Percentiles rank a stretch among this genome's conserved stretches.
phyloP scores from a whole-genome alignment of 2,797 vertebrate species.

The Trachurus trachurus region DNA sequence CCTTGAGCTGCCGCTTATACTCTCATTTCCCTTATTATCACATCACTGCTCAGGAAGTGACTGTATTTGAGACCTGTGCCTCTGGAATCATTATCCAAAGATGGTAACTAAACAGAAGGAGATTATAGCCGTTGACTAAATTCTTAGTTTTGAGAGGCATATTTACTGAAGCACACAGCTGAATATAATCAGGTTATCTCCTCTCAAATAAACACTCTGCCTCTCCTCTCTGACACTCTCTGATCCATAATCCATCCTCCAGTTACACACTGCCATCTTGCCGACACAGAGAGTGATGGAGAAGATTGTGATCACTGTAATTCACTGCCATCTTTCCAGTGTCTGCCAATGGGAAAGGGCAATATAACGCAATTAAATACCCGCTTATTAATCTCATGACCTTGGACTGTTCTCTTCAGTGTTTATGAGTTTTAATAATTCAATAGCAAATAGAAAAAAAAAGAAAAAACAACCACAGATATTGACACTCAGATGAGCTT shows the following conservation, averaged over 20 bases:
- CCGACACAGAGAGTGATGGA: conserved; percentile 38
- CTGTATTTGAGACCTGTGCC: conserved; percentile 5
- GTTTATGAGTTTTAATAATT: conserved; percentile 31
- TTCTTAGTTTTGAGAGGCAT: conserved; percentile 44
- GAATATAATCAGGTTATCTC: conserved; percentile 62
- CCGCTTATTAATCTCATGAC: conserved; percentile 31
- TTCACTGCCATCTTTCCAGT: conserved; percentile 51
- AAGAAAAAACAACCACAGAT: background rate
- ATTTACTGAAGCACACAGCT: conserved; percentile 49
- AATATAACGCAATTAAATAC: conserved; percentile 36
- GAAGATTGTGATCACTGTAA: conserved; percentile 48
- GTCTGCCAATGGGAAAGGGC: conserved; percentile 31
- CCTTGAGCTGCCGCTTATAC: background rate
- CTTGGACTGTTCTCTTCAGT: background rate
- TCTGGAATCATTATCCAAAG: conserved; percentile 40
- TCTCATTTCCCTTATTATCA: conserved; percentile 19
- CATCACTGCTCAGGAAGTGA: conserved; percentile 18
- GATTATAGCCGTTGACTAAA: conserved; percentile 41
- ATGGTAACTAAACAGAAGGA: conserved; percentile 40
- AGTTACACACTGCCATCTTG: conserved; percentile 28
- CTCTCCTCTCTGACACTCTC: conserved; percentile 32
- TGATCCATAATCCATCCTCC: conserved; percentile 56
- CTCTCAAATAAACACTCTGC: conserved; percentile 50
- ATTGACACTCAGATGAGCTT: conserved; percentile 1
- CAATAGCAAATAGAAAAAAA: background rate